Evolutionary conservation across 1,140 invertebrate genomes (phyloP).

Genomic region (Piezodorus guildinii): DNA sequence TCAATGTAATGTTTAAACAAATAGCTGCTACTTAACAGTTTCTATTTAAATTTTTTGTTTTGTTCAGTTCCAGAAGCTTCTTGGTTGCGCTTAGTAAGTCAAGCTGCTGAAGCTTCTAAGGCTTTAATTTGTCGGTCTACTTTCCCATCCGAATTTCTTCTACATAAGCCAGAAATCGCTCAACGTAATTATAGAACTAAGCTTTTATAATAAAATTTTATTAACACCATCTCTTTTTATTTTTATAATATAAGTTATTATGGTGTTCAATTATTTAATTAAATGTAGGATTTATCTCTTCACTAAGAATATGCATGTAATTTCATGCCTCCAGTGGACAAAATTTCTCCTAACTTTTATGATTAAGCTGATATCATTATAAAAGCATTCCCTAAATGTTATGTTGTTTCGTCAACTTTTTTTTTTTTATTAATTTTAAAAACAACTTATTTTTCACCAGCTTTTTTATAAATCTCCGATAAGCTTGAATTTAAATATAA

Average conservation of each 20-base stretch:
- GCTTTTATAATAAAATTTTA: too few relatives aligned
- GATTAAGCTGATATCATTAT: too few relatives aligned
- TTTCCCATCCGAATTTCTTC: constrained; percentile 38
- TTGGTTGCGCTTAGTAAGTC: constrained; percentile 46
- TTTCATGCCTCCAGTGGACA: too few relatives aligned
- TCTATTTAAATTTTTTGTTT: not conserved
- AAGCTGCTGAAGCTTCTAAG: constrained; percentile 43
- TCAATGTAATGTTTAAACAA: not conserved
- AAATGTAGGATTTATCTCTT: not conserved
- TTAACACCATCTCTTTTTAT: too few relatives aligned
- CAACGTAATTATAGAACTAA: constrained; percentile 16
- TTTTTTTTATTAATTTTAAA: too few relatives aligned
- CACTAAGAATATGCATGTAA: not conserved
- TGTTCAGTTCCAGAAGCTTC: constrained; percentile 40
- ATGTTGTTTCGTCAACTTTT: too few relatives aligned
- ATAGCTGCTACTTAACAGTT: not conserved
- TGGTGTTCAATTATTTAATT: not conserved
- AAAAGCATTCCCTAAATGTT: too few relatives aligned
- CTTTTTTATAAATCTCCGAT: too few relatives aligned
- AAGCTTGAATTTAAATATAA: too few relatives aligned
- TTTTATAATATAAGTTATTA: too few relatives aligned
- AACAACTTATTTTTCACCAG: too few relatives aligned
- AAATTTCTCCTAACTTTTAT: too few relatives aligned
- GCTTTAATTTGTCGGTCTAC: constrained; percentile 39
- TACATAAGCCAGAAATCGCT: constrained; percentile 22